Conservation (phyloP, 2,797 vertebrate species). For the Gambelia wislizenii region DNA sequence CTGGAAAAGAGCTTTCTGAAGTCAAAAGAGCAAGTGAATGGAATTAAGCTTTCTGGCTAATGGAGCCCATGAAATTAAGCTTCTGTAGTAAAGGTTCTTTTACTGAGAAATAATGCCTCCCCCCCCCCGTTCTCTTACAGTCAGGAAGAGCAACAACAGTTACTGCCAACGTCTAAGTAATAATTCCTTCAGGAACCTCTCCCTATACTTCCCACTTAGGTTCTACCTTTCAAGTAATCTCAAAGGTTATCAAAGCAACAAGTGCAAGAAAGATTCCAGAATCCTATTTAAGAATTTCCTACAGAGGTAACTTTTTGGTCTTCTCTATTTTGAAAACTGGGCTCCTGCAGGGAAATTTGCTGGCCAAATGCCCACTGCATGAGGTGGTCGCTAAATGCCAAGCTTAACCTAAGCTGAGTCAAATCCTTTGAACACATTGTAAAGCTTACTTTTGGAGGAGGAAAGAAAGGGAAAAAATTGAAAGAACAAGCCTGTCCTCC, state of each 20-base stretch:
- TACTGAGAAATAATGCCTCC: conserved; percentile 19
- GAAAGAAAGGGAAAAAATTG: too few relatives aligned
- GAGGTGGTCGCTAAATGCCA: not conserved
- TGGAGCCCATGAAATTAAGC: not conserved
- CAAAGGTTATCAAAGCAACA: not conserved
- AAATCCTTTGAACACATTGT: not conserved
- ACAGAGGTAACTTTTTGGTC: conserved; percentile 5
- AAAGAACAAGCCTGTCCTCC: not conserved
- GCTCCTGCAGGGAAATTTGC: not conserved
- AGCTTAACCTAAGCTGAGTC: not conserved
- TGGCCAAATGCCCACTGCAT: not conserved
- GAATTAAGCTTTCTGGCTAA: conserved; percentile 14
- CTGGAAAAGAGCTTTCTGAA: not conserved
- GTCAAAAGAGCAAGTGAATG: not conserved
- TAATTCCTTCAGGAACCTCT: not conserved
- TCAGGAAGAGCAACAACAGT: not conserved
- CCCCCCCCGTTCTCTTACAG: not conserved
- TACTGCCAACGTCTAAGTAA: not conserved
- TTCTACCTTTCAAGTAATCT: conserved; percentile 2
- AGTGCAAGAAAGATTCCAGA: not conserved
- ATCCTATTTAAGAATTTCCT: not conserved
- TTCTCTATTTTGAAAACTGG: not conserved
- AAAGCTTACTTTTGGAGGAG: not conserved
- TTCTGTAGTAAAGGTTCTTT: conserved; percentile 5
- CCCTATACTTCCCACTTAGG: not conserved